Conservation (phyloP, 92 coral and sea anemone genomes). For the Palythoa caribaeorum region DNA sequence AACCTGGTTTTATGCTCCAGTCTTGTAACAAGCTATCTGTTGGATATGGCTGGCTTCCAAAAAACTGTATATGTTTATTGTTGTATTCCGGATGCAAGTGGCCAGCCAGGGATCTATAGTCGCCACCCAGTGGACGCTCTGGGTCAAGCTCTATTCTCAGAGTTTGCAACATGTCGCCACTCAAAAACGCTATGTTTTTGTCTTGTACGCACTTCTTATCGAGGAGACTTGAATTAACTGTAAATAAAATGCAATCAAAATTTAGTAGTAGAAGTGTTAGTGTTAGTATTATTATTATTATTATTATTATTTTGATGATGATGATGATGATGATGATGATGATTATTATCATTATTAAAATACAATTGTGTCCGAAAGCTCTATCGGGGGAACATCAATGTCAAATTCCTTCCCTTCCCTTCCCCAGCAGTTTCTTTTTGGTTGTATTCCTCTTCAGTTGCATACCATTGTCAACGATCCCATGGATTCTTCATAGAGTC, state of each 20-base stretch:
- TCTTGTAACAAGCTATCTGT: neutral
- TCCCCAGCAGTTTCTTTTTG: too few species aligned
- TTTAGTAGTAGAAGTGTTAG: too few species aligned
- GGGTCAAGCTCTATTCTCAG: slow-evolving; percentile 10
- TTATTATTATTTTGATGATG: too few species aligned
- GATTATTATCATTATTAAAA: too few species aligned
- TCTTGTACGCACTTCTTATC: neutral
- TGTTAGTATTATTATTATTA: too few species aligned
- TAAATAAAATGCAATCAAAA: neutral
- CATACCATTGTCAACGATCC: too few species aligned
- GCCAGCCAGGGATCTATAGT: slow-evolving; percentile 14
- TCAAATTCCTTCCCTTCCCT: too few species aligned
- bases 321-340: too few species aligned
- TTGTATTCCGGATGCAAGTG: neutral
- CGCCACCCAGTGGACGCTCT: neutral
- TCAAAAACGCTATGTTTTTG: neutral
- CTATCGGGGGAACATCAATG: too few species aligned
- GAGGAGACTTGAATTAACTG: neutral
- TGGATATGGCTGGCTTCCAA: neutral
- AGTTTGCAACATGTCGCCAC: neutral
- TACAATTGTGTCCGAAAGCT: too few species aligned
- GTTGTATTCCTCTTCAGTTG: too few species aligned
- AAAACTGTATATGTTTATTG: neutral
- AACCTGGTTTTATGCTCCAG: neutral
- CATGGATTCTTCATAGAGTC: too few species aligned